Base-by-base conservation (phyloP, 2,888 invertebrate species). In the Mystacides longicornis region DNA sequence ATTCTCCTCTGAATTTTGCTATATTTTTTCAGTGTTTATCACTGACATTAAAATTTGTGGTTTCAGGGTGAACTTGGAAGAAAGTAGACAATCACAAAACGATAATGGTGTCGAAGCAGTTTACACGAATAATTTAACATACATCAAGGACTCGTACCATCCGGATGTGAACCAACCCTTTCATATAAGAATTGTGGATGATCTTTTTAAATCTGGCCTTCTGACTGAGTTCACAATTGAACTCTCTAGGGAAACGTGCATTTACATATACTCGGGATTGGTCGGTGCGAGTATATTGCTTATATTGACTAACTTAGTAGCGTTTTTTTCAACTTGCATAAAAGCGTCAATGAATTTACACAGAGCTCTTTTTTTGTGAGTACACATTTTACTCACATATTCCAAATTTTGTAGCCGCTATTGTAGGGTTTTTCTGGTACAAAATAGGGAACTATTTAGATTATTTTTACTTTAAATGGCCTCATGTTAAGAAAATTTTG, bases 11-110 rank as follows among this genome's bases (percentile, higher is more conserved):
- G n/a, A n/a, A n/a, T n/a, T n/a, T n/a, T n/a, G n/a, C n/a, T n/a
- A n/a, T n/a, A n/a, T n/a, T n/a, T n/a, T n/a, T n/a, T n/a, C n/a
- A n/a, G n/a, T n/a, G n/a, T n/a, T n/a, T n/a, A n/a, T n/a, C n/a
- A n/a, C n/a, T n/a, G n/a, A n/a, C n/a, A n/a, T 7, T 27, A 27
- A 11, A 27, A 27, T 5, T 4, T 16, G 48, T 19, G 16, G 56
- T 46, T 71, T 59, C 64, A 83, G 83, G 84, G 79, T 80, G 0
- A 78, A 80, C 51, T 60, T 75, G n/a, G 81, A 79, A 64, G 79
- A 79, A 62, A 67, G 14, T n/a, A 14, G 7, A 14, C 3, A 37
- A 4, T n/a, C 14, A 3, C 7, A 37, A 37, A 37, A 37, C 14
- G 16, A 3, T 3, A 37, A 3, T 37, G 14, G 14, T 7, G 4